Conservation (phyloP, 1,140 invertebrate genomes). For the Leguminivora glycinivorella region DNA sequence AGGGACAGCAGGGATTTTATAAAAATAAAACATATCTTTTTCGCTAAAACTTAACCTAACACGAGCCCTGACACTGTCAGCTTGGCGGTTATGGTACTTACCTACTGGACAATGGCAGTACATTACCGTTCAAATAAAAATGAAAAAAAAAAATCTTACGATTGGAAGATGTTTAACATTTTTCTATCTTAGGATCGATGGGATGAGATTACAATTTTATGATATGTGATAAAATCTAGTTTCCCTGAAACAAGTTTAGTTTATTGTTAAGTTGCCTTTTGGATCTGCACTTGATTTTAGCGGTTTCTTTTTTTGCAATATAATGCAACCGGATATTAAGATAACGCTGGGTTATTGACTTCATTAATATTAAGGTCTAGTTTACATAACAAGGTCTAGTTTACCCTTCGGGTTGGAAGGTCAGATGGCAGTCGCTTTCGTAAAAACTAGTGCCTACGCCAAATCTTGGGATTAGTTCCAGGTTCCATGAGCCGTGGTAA, state of each 20-base stretch:
- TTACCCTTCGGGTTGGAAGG: too few relatives aligned
- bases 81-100: not conserved
- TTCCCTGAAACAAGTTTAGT: conserved; percentile 1
- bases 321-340: conserved; percentile 3
- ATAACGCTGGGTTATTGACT: not conserved
- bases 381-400: too few relatives aligned
- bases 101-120: not conserved
- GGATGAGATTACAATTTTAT: not conserved
- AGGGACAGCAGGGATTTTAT: too few relatives aligned
- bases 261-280: conserved; percentile 8
- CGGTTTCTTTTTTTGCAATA: not conserved
- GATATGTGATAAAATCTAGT: not conserved
- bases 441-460: too few relatives aligned
- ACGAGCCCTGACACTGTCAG: not conserved
- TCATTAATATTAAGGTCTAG: not conserved
- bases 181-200: not conserved
- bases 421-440: too few relatives aligned
- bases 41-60: not conserved
- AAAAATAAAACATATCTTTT: not conserved
- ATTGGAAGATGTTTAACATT: conserved; percentile 30
- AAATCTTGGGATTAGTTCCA: too few relatives aligned
- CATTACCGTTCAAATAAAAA: not conserved
- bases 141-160: conserved; percentile 29
- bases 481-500: too few relatives aligned
- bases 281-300: not conserved